Percentiles rank a stretch among this genome's conserved stretches.
Evolutionary conservation across 2,797 vertebrate genomes (phyloP).

Genomic region (Danio albolineatus): DNA sequence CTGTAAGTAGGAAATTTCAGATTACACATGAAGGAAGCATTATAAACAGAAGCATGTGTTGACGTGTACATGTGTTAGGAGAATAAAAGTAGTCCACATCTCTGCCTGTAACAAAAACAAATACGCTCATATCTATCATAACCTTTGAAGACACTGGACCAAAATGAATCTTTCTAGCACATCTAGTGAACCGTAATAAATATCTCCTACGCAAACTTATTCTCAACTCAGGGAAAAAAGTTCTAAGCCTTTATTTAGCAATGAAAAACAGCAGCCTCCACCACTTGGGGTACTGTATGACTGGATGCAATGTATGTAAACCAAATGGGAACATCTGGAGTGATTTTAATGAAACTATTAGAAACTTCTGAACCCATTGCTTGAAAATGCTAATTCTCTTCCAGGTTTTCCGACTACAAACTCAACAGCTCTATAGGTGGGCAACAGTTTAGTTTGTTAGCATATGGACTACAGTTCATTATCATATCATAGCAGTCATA

Average conservation of each 20-base stretch:
- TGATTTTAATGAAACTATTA: background rate
- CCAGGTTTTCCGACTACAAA: background rate
- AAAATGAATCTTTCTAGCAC: no score
- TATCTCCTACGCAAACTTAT: no score
- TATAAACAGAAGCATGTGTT: no score
- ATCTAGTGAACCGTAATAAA: no score
- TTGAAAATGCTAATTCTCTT: background rate
- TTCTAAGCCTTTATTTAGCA: background rate
- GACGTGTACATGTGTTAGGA: no score
- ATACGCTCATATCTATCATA: background rate
- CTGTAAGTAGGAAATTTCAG: no score
- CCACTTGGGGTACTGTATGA: background rate
- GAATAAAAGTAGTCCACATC: no score
- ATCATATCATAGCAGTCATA: conserved; percentile 4
- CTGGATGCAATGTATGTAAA: background rate
- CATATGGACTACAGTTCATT: background rate
- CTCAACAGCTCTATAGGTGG: background rate
- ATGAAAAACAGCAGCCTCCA: background rate
- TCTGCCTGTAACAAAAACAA: no score
- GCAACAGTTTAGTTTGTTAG: background rate
- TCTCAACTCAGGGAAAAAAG: no score
- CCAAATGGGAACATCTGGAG: background rate
- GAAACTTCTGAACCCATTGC: background rate
- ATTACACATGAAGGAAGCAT: no score
- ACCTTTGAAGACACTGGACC: background rate